Conservation (phyloP, 1,140 invertebrate species). For the Macrostomum lignano region DNA sequence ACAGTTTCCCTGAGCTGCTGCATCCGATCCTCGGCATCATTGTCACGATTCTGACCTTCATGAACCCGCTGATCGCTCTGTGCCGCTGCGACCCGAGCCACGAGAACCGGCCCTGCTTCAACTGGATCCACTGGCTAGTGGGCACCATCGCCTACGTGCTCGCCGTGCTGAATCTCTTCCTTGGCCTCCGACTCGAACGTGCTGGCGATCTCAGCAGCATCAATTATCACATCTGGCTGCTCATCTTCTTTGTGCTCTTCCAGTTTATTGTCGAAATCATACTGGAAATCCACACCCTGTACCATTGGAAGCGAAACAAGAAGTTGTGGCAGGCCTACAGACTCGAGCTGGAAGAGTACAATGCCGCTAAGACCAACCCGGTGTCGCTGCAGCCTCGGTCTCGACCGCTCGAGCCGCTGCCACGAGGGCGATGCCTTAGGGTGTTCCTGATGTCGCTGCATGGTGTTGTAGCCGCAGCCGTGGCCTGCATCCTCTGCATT, state of each 20-base stretch:
- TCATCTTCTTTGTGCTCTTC: conserved; percentile 57
- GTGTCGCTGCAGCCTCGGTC: no score
- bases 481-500: no score
- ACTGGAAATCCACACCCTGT: conserved; percentile 32
- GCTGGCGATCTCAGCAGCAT: conserved; percentile 43
- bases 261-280: conserved; percentile 61
- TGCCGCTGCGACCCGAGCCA: conserved; percentile 56
- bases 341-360: no score
- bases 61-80: conserved; percentile 46
- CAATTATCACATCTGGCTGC: no score
- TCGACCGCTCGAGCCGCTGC: no score
- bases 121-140: conserved; percentile 70
- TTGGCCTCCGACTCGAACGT: conserved; percentile 51
- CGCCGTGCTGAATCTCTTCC: conserved; percentile 69
- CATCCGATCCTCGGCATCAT: conserved; percentile 22
- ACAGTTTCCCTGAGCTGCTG: conserved; percentile 9
- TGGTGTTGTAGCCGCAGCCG: no score
- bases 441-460: no score
- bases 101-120: conserved; percentile 50
- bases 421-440: no score
- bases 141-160: conserved; percentile 69
- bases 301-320: conserved; percentile 24
- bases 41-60: conserved; percentile 13
- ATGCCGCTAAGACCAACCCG: no score
- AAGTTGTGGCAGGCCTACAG: no score